These are phyloP conservation scores for Bothrops jararaca DNA, from an alignment of 2,113 vertebrate species.

Conservation along the genomic window DNA sequence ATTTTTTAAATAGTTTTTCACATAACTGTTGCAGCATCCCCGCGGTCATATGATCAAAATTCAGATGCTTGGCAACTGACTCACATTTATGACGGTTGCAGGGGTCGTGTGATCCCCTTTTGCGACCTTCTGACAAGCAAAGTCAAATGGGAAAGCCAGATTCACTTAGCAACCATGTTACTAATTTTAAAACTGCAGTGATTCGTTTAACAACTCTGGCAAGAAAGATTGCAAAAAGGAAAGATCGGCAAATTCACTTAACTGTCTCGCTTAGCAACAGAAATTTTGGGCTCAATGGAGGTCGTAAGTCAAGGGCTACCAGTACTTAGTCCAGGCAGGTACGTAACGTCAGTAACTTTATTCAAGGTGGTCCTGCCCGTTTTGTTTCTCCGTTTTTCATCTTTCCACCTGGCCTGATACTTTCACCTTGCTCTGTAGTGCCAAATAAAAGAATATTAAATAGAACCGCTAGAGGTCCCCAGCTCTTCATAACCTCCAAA, in stretches of 20 bases:
- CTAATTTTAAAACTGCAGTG: neutral
- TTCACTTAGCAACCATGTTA: neutral
- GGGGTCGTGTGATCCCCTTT: neutral
- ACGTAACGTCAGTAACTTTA: neutral
- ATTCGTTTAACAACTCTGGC: neutral
- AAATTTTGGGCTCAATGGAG: neutral
- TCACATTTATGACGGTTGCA: neutral
- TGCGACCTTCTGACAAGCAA: neutral
- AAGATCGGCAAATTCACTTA: neutral
- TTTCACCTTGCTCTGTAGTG: neutral
- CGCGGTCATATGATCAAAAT: neutral
- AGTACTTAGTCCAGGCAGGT: neutral
- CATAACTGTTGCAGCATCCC: neutral
- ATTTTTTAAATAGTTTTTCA: neutral
- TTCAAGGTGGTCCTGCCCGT: neutral
- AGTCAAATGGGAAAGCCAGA: neutral
- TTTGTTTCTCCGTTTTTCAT: neutral
- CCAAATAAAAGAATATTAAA: neutral
- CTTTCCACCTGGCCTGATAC: neutral
- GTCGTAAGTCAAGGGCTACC: neutral
- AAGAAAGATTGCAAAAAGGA: neutral
- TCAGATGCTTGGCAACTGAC: neutral
- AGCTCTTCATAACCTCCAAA: neutral
- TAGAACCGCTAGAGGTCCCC: conserved; percentile 16
- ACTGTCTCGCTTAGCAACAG: neutral